These are phyloP conservation scores for Cactoblastis cactorum DNA, from an alignment of 2,888 invertebrate species.

Conservation along the genomic window DNA sequence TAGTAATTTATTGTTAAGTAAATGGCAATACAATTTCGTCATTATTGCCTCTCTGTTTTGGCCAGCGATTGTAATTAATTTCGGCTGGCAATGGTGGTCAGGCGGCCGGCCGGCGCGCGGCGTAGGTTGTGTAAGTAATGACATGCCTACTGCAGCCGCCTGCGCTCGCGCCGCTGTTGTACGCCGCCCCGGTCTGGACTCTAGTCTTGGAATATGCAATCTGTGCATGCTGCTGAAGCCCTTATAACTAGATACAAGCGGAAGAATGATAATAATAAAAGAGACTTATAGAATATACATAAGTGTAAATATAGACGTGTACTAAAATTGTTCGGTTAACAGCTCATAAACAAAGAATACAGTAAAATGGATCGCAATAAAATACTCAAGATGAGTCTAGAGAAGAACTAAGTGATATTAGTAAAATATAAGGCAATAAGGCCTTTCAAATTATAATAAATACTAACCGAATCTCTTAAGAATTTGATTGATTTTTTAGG, in stretches of 20 bases:
- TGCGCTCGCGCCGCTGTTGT: constrained; percentile 39
- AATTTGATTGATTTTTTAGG: too few species aligned
- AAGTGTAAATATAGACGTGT: too few species aligned
- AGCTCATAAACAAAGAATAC: too few species aligned
- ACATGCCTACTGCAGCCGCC: constrained; percentile 40
- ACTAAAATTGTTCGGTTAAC: too few species aligned
- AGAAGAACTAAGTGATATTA: too few species aligned
- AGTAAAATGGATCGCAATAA: too few species aligned
- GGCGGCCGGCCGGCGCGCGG: constrained; percentile 38
- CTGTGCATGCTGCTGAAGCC: constrained; percentile 28
- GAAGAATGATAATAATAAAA: neutral
- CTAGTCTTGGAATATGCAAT: constrained; percentile 61
- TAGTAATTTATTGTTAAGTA: constrained; percentile 12
- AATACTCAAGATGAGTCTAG: too few species aligned
- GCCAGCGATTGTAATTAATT: constrained; percentile 40
- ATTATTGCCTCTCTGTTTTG: constrained; percentile 16
- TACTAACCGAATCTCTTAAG: too few species aligned
- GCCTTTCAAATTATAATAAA: too few species aligned
- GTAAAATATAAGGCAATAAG: too few species aligned
- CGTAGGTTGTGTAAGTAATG: constrained; percentile 50
- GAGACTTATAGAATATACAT: neutral
- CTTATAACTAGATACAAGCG: constrained; percentile 22
- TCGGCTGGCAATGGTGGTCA: constrained; percentile 40
- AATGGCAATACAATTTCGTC: constrained; percentile 16
- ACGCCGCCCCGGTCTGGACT: constrained; percentile 36